Evolutionary conservation across 2,113 vertebrate species (phyloP).

Genomic region (Mormyrus lacerda): DNA sequence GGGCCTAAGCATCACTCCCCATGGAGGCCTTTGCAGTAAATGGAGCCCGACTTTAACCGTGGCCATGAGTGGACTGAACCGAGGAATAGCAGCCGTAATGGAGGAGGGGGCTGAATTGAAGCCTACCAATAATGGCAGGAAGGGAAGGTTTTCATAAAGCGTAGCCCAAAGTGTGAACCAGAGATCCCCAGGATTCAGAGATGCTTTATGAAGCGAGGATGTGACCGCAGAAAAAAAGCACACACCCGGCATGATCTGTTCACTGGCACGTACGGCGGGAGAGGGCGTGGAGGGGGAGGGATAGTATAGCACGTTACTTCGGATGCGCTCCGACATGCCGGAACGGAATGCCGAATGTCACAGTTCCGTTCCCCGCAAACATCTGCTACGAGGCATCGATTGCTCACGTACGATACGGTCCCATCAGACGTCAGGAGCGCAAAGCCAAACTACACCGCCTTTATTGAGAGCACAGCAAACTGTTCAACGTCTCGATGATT

Average conservation of each 20-base stretch:
- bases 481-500: not conserved
- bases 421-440: rapidly evolving
- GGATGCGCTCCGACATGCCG: not conserved
- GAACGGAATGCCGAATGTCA: not conserved
- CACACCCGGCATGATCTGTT: not conserved
- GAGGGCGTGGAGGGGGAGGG: not conserved
- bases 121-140: not conserved
- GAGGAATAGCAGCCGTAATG: not conserved
- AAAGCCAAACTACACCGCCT: not conserved
- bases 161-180: not conserved
- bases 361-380: not conserved
- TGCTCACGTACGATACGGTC: not conserved
- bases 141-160: not conserved
- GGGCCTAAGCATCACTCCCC: not conserved
- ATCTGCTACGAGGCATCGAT: not conserved
- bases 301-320: not conserved
- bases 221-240: not conserved
- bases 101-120: not conserved
- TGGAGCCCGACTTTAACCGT: not conserved
- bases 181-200: not conserved
- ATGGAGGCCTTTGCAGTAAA: not conserved
- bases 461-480: not conserved
- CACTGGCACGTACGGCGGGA: not conserved
- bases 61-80: not conserved
- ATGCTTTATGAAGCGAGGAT: not conserved